Evolutionary conservation across 2,797 vertebrate genomes (phyloP).

Genomic region (Mormyrus proboscirostris): DNA sequence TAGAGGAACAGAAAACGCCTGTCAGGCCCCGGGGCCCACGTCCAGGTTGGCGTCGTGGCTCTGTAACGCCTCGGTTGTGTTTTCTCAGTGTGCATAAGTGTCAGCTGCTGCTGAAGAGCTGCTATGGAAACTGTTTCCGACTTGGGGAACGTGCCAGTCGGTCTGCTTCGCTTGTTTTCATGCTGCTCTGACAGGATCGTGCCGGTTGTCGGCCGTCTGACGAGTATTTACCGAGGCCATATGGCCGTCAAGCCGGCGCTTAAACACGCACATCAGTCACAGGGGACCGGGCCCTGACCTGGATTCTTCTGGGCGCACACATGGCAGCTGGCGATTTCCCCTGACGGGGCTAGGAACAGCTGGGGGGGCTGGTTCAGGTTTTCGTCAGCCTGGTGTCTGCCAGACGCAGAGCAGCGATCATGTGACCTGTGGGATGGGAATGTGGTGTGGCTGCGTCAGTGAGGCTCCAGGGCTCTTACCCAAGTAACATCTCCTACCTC

Average conservation of each 20-base stretch:
- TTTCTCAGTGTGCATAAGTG: not conserved
- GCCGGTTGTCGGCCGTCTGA: not conserved
- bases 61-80: not conserved
- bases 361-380: not conserved
- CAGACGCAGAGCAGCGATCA: not conserved
- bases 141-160: not conserved
- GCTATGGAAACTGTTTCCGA: slow-evolving; percentile 4
- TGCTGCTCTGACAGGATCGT: not conserved
- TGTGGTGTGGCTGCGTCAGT: not conserved
- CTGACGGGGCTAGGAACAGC: not conserved
- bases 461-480: not conserved
- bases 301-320: not conserved
- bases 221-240: not conserved
- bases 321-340: not conserved
- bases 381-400: not conserved
- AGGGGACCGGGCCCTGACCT: not conserved
- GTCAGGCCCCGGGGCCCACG: not conserved
- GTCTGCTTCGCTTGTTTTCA: not conserved
- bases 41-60: not conserved
- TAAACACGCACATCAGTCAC: not conserved
- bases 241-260: not conserved
- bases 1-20: not conserved
- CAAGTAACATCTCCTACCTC: not conserved
- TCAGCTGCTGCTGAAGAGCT: not conserved
- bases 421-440: not conserved